Evolutionary conservation across 2,113 vertebrate species (phyloP), one percentile per base, ranked within the genome.

Genomic region (Periophthalmodon schlosseri): DNA sequence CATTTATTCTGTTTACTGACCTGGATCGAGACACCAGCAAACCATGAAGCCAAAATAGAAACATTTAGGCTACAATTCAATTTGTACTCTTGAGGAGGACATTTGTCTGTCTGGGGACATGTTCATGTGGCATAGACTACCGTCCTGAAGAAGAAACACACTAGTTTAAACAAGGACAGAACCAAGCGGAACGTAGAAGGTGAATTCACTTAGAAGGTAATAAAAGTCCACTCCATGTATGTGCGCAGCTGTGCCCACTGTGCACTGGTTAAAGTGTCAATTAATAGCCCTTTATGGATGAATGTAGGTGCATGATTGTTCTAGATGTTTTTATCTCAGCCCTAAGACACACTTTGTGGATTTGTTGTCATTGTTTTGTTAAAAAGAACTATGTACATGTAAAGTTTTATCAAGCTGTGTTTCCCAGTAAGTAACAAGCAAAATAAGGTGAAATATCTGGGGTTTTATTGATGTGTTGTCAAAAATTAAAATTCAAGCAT

Each of bases 1-100:
- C 63, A 39, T 65, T 65, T 65, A 44, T 65, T 65, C 20, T 65
- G 63, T 44, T 65, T 65, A 44, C 33, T 65, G 63, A 65, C 34
- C 60, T 63, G 60, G 24, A 33, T 11, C 4, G 34, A 65, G 34
- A 20, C 63, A 65, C 34, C 18, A 65, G 34, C 63, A 65, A 65
- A 34, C 63, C 33, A 65, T 39, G 63, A 20, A 12, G 63, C 60
- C 60, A 63, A 20, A 63, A 63, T 63, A 63, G 28, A 34, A 63
- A 63, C 63, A 39, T 65, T 65, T 44, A 65, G 10, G 33, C 33
- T n/a, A 44, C 63, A 65, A n/a, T 65, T 65, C 18, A 65, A 64
- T 64, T 64, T 36, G 23, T 28, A 24, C 15, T 61, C 34, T 44
- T 39, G 8, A 20, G 18, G 20, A 36, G 63, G 63, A 65, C 63